Evolutionary conservation across 2,888 invertebrate species (phyloP), one percentile per base, ranked within the genome.

Genomic region (Oligia strigilis): DNA sequence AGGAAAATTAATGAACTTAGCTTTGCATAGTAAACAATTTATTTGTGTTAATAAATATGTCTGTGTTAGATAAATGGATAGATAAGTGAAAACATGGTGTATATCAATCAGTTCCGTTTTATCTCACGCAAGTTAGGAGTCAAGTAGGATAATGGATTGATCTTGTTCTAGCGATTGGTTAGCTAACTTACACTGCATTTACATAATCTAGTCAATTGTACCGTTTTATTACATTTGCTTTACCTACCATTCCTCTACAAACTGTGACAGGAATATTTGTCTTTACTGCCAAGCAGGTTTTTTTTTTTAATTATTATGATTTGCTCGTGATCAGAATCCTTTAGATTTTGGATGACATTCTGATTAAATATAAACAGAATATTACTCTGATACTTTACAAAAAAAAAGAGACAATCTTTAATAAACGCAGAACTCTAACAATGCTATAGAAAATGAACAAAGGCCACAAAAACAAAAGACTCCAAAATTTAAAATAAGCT

Each of bases 21-120:
- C 72, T 80, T 77, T 74, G 70, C 77, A 80, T 75, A 84, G 75
- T 78, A 75, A 81, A 82, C 72, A 72, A 81, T 86, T 84, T 82
- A 84, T 84, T 86, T 76, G 62, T 83, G 85, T 81, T 79, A 82
- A 82, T 87, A 87, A 86, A 86, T 82, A 84, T 84, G 81, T 86
- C 77, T 77, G 67, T 84, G 81, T 84, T 78, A 84, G 87, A 84
- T 86, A 86, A 85, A 85, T 86, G 36, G 75, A 55, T 66, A 77
- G 85, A 86, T 85, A 86, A 85, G 75, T 70, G 64, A 86, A 86
- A 85, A 85, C 85, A 80, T 83, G 73, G 85, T 85, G 72, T 85
- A 86, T 78, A 85, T 85, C 84, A 85, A 83, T 85, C 85, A 85
- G 72, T 73, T 66, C n/a, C 43, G 77, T 67, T 80, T 86, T 83